Evolutionary conservation across 2,113 vertebrate species (phyloP).

Genomic region (Circaetus gallicus): DNA sequence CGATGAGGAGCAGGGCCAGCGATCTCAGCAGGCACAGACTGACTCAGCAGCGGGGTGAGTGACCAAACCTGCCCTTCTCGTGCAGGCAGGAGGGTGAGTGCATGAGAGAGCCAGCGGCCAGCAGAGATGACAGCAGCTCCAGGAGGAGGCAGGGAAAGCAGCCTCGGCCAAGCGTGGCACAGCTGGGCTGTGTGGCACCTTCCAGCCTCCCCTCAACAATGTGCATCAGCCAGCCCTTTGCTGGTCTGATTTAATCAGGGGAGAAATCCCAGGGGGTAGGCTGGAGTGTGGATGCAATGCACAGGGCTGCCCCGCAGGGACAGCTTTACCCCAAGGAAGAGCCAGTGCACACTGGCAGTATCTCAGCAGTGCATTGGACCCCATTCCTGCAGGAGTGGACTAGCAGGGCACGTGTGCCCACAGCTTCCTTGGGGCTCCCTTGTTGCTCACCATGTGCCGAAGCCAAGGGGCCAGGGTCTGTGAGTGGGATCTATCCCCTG

Average conservation of each 20-base stretch:
- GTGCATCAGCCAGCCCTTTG: neutral
- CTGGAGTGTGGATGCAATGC: neutral
- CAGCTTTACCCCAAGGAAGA: neutral
- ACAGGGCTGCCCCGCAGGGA: neutral
- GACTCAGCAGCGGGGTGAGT: neutral
- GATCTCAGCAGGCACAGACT: neutral
- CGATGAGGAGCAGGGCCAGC: neutral
- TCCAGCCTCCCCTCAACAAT: neutral
- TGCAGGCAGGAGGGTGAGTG: too few species aligned
- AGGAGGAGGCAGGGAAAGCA: neutral
- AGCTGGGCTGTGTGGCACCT: neutral
- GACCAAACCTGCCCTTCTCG: neutral
- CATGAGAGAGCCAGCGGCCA: neutral
- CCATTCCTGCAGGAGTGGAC: neutral
- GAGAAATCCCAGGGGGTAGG: neutral
- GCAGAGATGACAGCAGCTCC: neutral
- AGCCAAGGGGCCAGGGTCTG: neutral
- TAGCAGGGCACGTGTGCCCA: neutral
- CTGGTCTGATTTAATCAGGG: neutral
- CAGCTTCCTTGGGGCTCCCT: neutral
- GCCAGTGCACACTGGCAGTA: neutral
- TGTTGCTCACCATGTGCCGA: neutral
- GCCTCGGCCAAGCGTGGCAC: neutral
- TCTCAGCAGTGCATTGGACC: neutral
- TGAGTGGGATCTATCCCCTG: neutral